A percentile compares a stretch with the other conserved stretches of the same genome.
Conservation (phyloP, 2,797 vertebrate species). For the Chaunax sp. region DNA sequence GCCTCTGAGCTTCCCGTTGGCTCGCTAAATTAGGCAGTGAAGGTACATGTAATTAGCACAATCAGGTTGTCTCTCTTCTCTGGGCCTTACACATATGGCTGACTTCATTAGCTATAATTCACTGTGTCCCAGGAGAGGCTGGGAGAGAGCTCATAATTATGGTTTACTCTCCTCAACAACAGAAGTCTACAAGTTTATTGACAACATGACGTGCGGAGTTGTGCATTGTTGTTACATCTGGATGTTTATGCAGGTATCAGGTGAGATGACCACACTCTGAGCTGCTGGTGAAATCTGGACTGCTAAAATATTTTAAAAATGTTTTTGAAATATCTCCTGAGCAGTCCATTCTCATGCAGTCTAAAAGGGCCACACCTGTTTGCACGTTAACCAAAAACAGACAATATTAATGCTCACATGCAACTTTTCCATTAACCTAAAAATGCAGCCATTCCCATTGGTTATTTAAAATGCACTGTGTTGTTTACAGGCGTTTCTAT, state of each 20-base stretch:
- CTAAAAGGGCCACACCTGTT: constrained; percentile 45
- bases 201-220: constrained; percentile 31
- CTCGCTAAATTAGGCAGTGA: constrained; percentile 60
- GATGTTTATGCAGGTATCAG: constrained; percentile 47
- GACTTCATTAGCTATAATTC: constrained; percentile 73
- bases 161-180: constrained; percentile 70
- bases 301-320: constrained; percentile 45
- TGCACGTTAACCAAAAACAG: constrained; percentile 42
- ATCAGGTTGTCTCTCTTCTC: constrained; percentile 69
- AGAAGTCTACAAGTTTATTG: constrained; percentile 61
- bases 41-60: constrained; percentile 72
- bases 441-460: constrained; percentile 26
- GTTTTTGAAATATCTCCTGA: constrained; percentile 60
- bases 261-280: constrained; percentile 45
- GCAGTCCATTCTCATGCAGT: constrained; percentile 17
- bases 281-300: constrained; percentile 33
- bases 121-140: constrained; percentile 58
- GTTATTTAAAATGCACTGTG: constrained; percentile 49
- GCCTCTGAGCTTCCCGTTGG: constrained; percentile 51
- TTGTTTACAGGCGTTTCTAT: constrained; percentile 65
- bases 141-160: constrained; percentile 60
- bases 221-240: constrained; percentile 34
- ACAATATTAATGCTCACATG: constrained; percentile 46
- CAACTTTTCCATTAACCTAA: constrained; percentile 45
- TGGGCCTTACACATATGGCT: constrained; percentile 66